These are phyloP conservation scores for Pogonognathellus flavescens DNA, from an alignment of 1,140 invertebrate species.

Conservation along the genomic window DNA sequence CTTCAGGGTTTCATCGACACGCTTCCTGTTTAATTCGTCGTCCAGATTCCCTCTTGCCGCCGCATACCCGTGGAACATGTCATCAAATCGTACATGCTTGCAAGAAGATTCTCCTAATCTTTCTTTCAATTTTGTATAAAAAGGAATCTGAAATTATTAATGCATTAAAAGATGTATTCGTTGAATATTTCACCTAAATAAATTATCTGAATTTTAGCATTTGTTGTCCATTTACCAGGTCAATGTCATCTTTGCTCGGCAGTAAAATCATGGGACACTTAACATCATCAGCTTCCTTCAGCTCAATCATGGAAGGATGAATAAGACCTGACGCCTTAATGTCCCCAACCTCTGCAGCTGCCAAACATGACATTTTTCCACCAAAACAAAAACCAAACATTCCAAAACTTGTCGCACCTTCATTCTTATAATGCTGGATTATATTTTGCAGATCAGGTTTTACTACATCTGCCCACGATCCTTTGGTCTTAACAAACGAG, in stretches of 20 bases:
- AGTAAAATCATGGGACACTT: conserved; percentile 52
- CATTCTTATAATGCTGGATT: conserved; percentile 55
- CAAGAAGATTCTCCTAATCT: conserved; percentile 32
- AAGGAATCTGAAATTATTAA: conserved; percentile 55
- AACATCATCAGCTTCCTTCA: conserved; percentile 52
- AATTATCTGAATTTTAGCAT: no score
- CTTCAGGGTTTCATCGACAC: conserved; percentile 54
- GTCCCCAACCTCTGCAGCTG: conserved; percentile 39
- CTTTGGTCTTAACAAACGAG: conserved; percentile 33
- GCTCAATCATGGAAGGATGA: conserved; percentile 58
- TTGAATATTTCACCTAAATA: no score
- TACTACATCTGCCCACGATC: conserved; percentile 38
- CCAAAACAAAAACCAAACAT: conserved; percentile 66
- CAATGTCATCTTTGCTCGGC: conserved; percentile 53
- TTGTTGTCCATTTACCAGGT: conserved; percentile 62
- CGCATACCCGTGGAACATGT: conserved; percentile 61
- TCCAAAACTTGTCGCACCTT: conserved; percentile 45
- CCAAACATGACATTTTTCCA: conserved; percentile 52
- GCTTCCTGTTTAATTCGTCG: conserved; percentile 33
- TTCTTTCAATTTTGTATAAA: conserved; percentile 51
- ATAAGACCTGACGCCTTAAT: conserved; percentile 57
- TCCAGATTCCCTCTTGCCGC: conserved; percentile 56
- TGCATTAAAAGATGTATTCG: not conserved
- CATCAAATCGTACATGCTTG: conserved; percentile 57
- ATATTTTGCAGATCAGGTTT: conserved; percentile 54